Percentiles rank a stretch among this genome's conserved stretches.
phyloP scores from a whole-genome alignment of 2,888 invertebrate genomes.

The Nemotelus nigrinus region DNA sequence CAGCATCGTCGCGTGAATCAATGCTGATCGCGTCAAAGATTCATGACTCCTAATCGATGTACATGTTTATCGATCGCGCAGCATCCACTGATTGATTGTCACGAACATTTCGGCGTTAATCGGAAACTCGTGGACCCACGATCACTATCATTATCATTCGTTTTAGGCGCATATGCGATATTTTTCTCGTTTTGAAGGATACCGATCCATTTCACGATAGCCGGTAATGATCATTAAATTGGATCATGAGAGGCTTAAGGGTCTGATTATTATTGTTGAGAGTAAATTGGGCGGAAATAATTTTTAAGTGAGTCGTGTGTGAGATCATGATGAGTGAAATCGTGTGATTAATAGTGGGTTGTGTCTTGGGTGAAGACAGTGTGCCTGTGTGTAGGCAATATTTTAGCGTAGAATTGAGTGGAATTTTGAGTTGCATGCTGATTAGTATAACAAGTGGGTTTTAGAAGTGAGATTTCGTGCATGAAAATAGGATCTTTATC shows the following conservation, averaged over 20 bases:
- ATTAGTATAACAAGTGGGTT: too few species aligned
- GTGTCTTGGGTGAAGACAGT: too few species aligned
- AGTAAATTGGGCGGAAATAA: slow-evolving; percentile 31
- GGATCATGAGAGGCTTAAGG: neutral
- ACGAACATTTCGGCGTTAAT: slow-evolving; percentile 46
- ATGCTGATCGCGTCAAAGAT: slow-evolving; percentile 18
- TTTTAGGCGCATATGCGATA: neutral
- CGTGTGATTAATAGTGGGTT: too few species aligned
- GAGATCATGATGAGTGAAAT: neutral
- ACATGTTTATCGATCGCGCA: neutral
- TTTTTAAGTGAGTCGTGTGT: slow-evolving; percentile 21
- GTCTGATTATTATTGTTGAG: neutral
- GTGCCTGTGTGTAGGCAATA: too few species aligned
- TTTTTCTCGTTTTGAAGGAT: neutral
- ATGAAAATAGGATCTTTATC: too few species aligned
- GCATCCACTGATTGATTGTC: slow-evolving; percentile 48
- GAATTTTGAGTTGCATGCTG: too few species aligned
- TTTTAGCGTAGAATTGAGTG: too few species aligned
- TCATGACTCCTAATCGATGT: neutral
- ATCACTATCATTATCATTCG: neutral
- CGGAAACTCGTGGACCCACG: slow-evolving; percentile 44
- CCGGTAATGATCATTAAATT: slow-evolving; percentile 4
- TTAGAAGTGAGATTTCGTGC: too few species aligned
- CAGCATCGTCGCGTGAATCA: neutral
- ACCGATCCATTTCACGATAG: slow-evolving; percentile 5